These are phyloP conservation scores for Sicus ferrugineus DNA, from an alignment of 2,888 invertebrate genomes.

Conservation along the genomic window DNA sequence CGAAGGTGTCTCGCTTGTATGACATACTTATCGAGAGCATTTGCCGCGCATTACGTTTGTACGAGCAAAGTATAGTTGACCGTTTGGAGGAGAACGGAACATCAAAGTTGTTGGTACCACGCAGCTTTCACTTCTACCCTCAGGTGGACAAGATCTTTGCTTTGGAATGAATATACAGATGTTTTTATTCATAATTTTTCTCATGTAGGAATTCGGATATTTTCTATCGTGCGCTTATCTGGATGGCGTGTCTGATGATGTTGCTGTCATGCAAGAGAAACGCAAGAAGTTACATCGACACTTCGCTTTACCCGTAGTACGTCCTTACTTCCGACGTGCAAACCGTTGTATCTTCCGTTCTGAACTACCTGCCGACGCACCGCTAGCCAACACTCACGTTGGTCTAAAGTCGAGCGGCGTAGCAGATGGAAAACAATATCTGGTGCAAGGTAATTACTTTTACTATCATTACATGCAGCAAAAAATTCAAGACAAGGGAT, in stretches of 20 bases:
- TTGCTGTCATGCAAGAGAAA: slow-evolving; percentile 70
- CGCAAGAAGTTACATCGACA: slow-evolving; percentile 76
- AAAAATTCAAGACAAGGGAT: slow-evolving; percentile 92
- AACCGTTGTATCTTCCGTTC: slow-evolving; percentile 71
- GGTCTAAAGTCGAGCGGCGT: slow-evolving; percentile 61
- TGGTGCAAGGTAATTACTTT: slow-evolving; percentile 85
- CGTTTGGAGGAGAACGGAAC: slow-evolving; percentile 63
- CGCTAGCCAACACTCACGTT: slow-evolving; percentile 79
- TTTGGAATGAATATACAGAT: neutral
- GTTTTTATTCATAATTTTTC: neutral
- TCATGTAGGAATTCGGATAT: slow-evolving; percentile 71
- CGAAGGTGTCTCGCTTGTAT: slow-evolving; percentile 73
- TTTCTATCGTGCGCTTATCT: slow-evolving; percentile 80
- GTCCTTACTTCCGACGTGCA: slow-evolving; percentile 78
- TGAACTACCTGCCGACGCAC: slow-evolving; percentile 63
- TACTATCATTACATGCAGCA: slow-evolving; percentile 99
- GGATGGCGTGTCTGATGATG: slow-evolving; percentile 72
- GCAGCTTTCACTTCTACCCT: slow-evolving; percentile 74
- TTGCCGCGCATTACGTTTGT: slow-evolving; percentile 73
- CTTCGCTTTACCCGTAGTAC: slow-evolving; percentile 72
- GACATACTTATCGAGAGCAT: slow-evolving; percentile 79
- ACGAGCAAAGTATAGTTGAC: slow-evolving; percentile 71
- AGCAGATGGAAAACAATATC: slow-evolving; percentile 66
- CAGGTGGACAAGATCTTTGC: slow-evolving; percentile 37
- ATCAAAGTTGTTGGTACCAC: slow-evolving; percentile 53